Evolutionary conservation across 2,113 vertebrate species (phyloP), one percentile per base, ranked within the genome.

Genomic region (Sciurus niger): DNA sequence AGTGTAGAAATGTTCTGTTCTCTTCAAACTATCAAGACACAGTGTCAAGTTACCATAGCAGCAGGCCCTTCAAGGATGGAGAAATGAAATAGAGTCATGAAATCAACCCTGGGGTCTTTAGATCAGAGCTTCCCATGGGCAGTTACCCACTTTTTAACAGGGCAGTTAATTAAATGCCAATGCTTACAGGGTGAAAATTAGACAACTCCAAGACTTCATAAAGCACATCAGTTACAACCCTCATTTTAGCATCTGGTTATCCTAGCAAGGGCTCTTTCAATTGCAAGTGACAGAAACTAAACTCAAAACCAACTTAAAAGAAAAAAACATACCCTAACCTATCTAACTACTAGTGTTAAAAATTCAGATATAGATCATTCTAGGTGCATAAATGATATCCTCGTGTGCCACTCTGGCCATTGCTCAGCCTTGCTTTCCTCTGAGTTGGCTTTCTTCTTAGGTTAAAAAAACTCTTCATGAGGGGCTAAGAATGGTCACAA

Each of bases 41-140:
- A 94, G 86, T 79, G 78, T 76, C 16, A 32, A 90, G 80, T 96
- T 73, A 91, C 55, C 37, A 58, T 22, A 78, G 18, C 79, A 94
- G 60, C 32, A 89, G 32, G 16, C 16, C 48, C 53, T 79, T 80
- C 82, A 65, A 96, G 83, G 68, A 90, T 93, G 91, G 84, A 94
- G 24, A 96, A 96, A 95, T 89, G 65, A 83, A 94, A 96, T 34
- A 18, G 34, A 28, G 94, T 88, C 53, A 85, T 84, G 82, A 96
- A 97, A 83, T 86, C 83, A 93, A 95, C 22, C 43, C 73, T 55
- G 37, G 78, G 63, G 58, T 85, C 86, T 88, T 67, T 40, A 97
- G 93, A 93, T 84, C 68, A 43, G 65, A 12, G 14, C 60, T 94
- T 43, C 40, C 86, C 73, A 32, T 9, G 37, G 70, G 58, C 43